These are phyloP conservation scores for Dendroctonus valens DNA, from an alignment of 1,140 invertebrate genomes.

Conservation along the genomic window DNA sequence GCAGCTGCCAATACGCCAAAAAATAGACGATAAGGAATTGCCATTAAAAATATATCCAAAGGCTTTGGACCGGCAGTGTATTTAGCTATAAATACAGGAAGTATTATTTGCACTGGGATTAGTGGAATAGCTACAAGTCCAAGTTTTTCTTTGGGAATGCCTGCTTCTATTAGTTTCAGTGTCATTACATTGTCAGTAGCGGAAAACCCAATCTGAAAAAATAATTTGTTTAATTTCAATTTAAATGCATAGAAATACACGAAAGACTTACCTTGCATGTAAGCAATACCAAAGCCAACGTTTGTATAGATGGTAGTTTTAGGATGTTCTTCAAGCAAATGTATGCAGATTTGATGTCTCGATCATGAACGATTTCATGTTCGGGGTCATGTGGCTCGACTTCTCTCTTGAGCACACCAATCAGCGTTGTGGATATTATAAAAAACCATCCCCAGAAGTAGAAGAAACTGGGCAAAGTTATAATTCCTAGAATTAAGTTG, in stretches of 20 bases:
- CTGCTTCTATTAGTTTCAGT: slow-evolving; percentile 92
- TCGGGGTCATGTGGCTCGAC: slow-evolving; percentile 51
- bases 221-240: slow-evolving; percentile 2
- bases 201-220: slow-evolving; percentile 87
- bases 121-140: slow-evolving; percentile 89
- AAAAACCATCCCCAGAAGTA: slow-evolving; percentile 96
- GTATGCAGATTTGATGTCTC: slow-evolving; percentile 72
- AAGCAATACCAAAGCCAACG: slow-evolving; percentile 76
- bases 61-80: slow-evolving; percentile 68
- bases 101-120: slow-evolving; percentile 90
- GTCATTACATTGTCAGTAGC: slow-evolving; percentile 94
- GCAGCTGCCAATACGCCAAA: slow-evolving; percentile 82
- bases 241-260: background rate
- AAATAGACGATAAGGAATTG: slow-evolving; percentile 82
- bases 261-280: slow-evolving; percentile 78
- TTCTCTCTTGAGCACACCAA: slow-evolving; percentile 89
- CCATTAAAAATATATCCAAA: slow-evolving; percentile 84
- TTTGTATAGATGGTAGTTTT: slow-evolving; percentile 76
- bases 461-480: slow-evolving; percentile 88
- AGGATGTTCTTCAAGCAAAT: slow-evolving; percentile 81
- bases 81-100: slow-evolving; percentile 79
- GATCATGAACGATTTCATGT: slow-evolving; percentile 50
- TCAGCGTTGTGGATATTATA: slow-evolving; percentile 84
- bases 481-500: slow-evolving; percentile 57
- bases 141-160: slow-evolving; percentile 93